Evolutionary conservation across 2,888 invertebrate genomes (phyloP), one percentile per base, ranked within the genome.

Genomic region (Augochlorella aurata): DNA sequence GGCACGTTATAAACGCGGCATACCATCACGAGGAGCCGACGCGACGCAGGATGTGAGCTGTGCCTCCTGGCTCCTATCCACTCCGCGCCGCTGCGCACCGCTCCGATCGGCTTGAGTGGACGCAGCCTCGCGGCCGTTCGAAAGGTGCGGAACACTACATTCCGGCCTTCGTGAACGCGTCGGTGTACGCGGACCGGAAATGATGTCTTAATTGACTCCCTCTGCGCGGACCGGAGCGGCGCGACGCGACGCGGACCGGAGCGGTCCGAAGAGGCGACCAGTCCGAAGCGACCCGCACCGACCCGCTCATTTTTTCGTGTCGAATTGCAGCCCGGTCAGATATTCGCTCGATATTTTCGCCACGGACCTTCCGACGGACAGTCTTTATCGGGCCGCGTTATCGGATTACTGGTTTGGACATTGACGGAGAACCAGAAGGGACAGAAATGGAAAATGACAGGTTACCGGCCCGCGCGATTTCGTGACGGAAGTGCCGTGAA

Each of bases 31-130:
- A 87, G 84, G 89, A 88, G 84, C 89, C 89, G 86, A 91, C 89
- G 88, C 93, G 38, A 0, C 38, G 38, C 38, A 93, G 93, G 93
- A 93, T 93, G 92, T 91, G 87, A 91, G 86, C 87, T 73, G 82
- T 82, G 86, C 84, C 85, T 58, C 81, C 69, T 16, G 29, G 63
- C 63, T 63, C 38, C 9, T 89, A 90, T 88, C 16, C 12, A 29
- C 58, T 58, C 24, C 24, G 58, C 14, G 7, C 58, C 24, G 58
- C 58, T 24, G 24, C 16, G 54, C 54, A 24, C 14, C 21, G 54
- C 21, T 54, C 54, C 54, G 58, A 5, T 88, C 88, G 87, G 91
- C 91, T 80, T 88, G 90, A 91, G 91, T 90, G 89, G 90, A 87
- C 90, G 79, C 79, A 72, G 85, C 84, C 70, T 77, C 83, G 86